Conservation (phyloP, 1,140 invertebrate genomes). For the Mercenaria mercenaria region DNA sequence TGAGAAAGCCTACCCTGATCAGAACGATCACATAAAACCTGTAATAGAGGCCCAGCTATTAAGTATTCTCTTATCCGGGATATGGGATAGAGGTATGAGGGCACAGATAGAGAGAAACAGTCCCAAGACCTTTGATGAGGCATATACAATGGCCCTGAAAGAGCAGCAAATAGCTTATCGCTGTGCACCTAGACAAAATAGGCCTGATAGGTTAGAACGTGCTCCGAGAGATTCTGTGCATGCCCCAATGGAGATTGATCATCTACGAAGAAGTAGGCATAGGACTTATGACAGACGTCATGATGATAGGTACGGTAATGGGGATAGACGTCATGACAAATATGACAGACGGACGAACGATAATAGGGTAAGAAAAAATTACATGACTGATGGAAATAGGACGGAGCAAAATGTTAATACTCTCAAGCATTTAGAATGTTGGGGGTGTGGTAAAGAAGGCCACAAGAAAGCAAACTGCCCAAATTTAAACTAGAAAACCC, state of each 20-base stretch:
- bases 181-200: too few relatives aligned
- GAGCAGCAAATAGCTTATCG: not conserved
- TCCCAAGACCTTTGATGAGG: not conserved
- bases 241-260: too few relatives aligned
- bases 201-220: too few relatives aligned
- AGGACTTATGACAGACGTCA: too few relatives aligned
- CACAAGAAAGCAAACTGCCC: not conserved
- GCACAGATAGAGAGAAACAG: not conserved
- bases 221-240: too few relatives aligned
- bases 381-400: not conserved
- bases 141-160: not conserved
- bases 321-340: too few relatives aligned
- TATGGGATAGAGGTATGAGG: not conserved
- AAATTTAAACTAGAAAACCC: constrained; percentile 1
- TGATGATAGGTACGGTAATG: too few relatives aligned
- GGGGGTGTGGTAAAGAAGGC: not conserved
- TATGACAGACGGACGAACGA: too few relatives aligned
- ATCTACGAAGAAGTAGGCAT: too few relatives aligned
- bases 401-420: not conserved
- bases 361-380: too few relatives aligned
- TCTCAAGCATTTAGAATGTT: not conserved
- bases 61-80: not conserved
- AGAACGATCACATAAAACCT: not conserved
- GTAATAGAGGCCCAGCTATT: not conserved
- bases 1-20: too few relatives aligned